phyloP scores from a whole-genome alignment of 2,113 vertebrate genomes.

The Poeciliopsis prolifica region DNA sequence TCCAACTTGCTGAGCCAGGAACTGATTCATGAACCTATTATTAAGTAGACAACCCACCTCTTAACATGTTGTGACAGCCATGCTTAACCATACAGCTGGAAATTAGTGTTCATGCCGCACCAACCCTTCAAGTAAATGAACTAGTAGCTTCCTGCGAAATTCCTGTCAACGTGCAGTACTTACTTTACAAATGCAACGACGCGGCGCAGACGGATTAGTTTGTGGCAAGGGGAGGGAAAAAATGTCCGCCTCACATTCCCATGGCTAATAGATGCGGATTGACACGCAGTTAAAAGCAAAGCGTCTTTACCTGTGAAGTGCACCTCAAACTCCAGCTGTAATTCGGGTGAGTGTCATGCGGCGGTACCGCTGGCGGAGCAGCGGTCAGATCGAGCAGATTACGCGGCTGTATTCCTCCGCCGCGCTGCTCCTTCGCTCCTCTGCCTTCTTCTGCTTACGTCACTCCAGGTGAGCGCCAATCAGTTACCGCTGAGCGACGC shows the following conservation, averaged over 20 bases:
- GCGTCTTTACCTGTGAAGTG: constrained; percentile 39
- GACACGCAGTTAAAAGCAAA: constrained; percentile 11
- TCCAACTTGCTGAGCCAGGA: neutral
- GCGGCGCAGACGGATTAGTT: constrained; percentile 48
- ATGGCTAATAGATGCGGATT: constrained; percentile 26
- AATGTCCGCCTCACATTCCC: constrained; percentile 71
- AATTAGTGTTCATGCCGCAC: neutral
- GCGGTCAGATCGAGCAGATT: neutral
- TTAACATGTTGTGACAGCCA: constrained; percentile 2
- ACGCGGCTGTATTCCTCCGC: constrained; percentile 20
- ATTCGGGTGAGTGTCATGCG: neutral
- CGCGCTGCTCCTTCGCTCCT: constrained; percentile 27
- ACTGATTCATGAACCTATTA: neutral
- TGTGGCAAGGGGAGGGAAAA: constrained; percentile 40
- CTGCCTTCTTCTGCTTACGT: constrained; percentile 66
- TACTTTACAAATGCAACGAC: constrained; percentile 5
- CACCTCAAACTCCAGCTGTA: neutral
- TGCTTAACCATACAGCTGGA: neutral
- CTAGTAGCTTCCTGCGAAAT: neutral
- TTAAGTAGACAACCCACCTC: neutral
- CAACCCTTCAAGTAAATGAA: neutral
- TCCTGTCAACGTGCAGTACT: neutral
- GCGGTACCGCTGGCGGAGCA: neutral
- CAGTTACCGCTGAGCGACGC: neutral
- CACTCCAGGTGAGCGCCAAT: constrained; percentile 71